Conservation (phyloP, 2,888 invertebrate genomes). For the Sussaba pulchella region DNA sequence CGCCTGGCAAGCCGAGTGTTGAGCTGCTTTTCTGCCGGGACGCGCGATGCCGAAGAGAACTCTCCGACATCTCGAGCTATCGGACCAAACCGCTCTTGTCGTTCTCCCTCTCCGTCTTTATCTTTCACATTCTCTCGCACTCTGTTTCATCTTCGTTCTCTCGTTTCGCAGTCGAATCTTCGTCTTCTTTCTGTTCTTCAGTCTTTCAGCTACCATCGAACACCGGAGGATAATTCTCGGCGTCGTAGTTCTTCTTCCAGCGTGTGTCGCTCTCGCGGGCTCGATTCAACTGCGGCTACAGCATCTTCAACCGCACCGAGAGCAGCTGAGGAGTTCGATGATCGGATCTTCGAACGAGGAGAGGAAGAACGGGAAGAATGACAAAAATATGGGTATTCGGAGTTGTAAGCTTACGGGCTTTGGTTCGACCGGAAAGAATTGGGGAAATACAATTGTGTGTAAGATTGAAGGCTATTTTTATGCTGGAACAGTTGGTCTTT, state of each 20-base stretch:
- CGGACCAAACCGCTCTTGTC: conserved; percentile 39
- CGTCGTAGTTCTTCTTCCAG: conserved; percentile 26
- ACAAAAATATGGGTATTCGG: too few species aligned
- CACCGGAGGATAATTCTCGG: conserved; percentile 55
- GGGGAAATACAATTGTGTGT: too few species aligned
- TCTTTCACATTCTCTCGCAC: conserved; percentile 25
- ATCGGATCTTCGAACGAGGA: conserved; percentile 34
- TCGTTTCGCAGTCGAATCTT: conserved; percentile 48
- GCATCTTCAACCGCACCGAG: conserved; percentile 39
- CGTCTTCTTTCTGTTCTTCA: conserved; percentile 15
- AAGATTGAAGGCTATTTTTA: too few species aligned
- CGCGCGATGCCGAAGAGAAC: conserved; percentile 50
- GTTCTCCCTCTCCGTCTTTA: conserved; percentile 17
- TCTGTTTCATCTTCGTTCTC: conserved; percentile 43
- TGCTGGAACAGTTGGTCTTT: too few species aligned
- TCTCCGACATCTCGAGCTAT: conserved; percentile 51
- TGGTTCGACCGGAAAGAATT: too few species aligned
- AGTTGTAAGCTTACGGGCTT: too few species aligned
- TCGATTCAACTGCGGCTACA: conserved; percentile 41
- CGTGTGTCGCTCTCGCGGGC: conserved; percentile 5
- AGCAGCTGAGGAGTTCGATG: conserved; percentile 22
- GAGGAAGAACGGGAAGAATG: conserved; percentile 20
- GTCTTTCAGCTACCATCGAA: conserved; percentile 35
- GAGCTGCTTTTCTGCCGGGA: conserved; percentile 48
- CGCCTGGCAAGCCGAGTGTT: conserved; percentile 29